These are phyloP conservation scores for Notospermus geniculatus DNA, from an alignment of 1,140 invertebrate genomes.

Conservation along the genomic window DNA sequence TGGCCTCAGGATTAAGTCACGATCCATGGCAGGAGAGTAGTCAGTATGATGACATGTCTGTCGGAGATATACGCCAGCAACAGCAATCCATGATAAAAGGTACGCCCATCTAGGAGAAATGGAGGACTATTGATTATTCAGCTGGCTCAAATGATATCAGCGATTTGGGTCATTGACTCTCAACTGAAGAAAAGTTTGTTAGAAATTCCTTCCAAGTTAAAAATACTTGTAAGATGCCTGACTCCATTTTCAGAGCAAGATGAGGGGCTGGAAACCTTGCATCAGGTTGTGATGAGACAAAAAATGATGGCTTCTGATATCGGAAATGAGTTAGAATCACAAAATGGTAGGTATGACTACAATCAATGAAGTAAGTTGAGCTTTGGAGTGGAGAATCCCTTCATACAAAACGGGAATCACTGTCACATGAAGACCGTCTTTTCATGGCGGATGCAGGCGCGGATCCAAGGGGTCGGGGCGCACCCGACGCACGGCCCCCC, in stretches of 20 bases:
- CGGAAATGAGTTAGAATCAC: constrained; percentile 72
- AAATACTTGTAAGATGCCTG: background rate
- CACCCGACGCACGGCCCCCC: too few species aligned
- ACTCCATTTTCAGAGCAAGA: constrained; percentile 68
- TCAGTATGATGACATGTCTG: constrained; percentile 33
- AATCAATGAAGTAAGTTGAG: too few species aligned
- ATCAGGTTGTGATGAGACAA: constrained; percentile 73
- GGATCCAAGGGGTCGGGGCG: too few species aligned
- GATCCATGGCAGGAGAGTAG: constrained; percentile 37
- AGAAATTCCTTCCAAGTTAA: background rate
- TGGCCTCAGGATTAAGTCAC: constrained; percentile 12
- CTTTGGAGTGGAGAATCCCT: too few species aligned
- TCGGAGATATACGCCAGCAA: constrained; percentile 42
- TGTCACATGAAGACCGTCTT: too few species aligned
- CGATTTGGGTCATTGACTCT: background rate
- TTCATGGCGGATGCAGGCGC: too few species aligned
- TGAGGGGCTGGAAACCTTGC: constrained; percentile 71
- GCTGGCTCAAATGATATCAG: too few species aligned
- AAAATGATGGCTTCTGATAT: constrained; percentile 74
- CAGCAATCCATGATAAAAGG: constrained; percentile 40
- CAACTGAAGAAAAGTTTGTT: background rate
- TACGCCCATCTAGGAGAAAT: constrained; percentile 9
- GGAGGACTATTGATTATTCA: too few species aligned
- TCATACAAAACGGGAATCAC: too few species aligned
- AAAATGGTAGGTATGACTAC: constrained; percentile 73